A percentile compares a stretch with the other conserved stretches of the same genome.
Conservation (phyloP, 2,113 vertebrate genomes). For the Labeo rohita region DNA sequence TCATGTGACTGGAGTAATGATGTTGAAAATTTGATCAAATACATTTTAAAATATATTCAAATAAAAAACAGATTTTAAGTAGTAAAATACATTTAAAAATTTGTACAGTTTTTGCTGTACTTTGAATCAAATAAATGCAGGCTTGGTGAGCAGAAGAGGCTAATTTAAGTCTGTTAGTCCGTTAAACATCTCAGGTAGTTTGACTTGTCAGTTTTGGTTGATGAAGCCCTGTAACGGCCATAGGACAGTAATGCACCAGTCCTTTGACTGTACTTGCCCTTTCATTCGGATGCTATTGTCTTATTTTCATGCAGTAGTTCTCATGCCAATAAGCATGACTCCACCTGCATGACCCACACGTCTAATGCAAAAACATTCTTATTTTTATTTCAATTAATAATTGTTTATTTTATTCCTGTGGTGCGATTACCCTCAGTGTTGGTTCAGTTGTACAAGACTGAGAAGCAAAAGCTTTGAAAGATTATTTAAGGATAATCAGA, state of each 20-base stretch:
- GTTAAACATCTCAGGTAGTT: no score
- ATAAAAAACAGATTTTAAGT: no score
- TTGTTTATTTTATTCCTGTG: background rate
- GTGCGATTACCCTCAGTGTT: background rate
- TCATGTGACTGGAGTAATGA: no score
- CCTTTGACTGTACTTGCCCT: background rate
- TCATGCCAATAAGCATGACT: background rate
- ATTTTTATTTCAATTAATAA: background rate
- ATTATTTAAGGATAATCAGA: slow-evolving; percentile 9
- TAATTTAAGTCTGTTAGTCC: no score
- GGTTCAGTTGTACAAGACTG: background rate
- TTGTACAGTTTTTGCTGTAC: no score
- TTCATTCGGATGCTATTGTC: background rate
- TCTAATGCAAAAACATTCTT: background rate
- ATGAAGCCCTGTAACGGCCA: background rate
- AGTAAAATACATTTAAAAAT: no score
- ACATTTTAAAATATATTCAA: no score
- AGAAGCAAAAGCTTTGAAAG: slow-evolving; percentile 3
- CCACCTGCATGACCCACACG: background rate
- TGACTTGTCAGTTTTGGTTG: background rate
- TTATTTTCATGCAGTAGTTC: background rate
- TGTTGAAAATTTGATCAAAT: no score
- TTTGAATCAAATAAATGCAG: no score
- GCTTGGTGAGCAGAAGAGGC: no score
- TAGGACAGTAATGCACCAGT: background rate